These are phyloP conservation scores for Diabrotica undecimpunctata DNA, from an alignment of 1,140 invertebrate species.

Conservation along the genomic window DNA sequence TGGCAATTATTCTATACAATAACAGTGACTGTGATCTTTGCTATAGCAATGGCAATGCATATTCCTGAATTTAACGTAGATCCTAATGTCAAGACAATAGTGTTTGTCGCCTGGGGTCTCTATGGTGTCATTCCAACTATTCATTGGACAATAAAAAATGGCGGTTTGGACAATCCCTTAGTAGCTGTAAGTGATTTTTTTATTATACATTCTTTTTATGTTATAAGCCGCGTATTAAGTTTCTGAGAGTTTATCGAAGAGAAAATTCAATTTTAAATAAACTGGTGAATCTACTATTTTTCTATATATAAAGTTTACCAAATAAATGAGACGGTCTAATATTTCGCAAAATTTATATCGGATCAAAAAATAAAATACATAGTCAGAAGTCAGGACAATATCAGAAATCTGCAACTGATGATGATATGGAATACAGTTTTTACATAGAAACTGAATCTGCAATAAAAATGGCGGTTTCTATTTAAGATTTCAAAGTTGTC, in stretches of 20 bases:
- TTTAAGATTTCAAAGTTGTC: too few species aligned
- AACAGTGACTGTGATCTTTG: slow-evolving; percentile 75
- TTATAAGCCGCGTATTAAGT: neutral
- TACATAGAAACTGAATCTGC: too few species aligned
- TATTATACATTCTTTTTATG: neutral
- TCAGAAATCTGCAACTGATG: too few species aligned
- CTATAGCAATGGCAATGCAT: slow-evolving; percentile 73
- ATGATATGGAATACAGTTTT: too few species aligned
- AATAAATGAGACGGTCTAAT: too few species aligned
- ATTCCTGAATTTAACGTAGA: slow-evolving; percentile 70
- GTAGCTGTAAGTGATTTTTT: slow-evolving; percentile 61
- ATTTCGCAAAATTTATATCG: too few species aligned
- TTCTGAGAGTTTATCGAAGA: too few species aligned
- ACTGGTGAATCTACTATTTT: neutral
- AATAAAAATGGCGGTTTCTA: too few species aligned
- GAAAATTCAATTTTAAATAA: neutral
- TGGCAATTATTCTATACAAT: slow-evolving; percentile 79
- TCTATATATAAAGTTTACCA: too few species aligned
- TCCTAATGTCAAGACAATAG: slow-evolving; percentile 68
- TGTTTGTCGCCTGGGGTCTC: slow-evolving; percentile 81
- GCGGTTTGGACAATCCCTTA: slow-evolving; percentile 78
- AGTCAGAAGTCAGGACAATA: too few species aligned
- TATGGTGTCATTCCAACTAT: slow-evolving; percentile 88
- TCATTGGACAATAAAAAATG: slow-evolving; percentile 88
- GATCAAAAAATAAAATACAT: too few species aligned